Percentiles rank a stretch among this genome's conserved stretches.
These are phyloP conservation scores for Cryptoprocta ferox DNA, from an alignment of 2,797 vertebrate genomes.

Conservation along the genomic window DNA sequence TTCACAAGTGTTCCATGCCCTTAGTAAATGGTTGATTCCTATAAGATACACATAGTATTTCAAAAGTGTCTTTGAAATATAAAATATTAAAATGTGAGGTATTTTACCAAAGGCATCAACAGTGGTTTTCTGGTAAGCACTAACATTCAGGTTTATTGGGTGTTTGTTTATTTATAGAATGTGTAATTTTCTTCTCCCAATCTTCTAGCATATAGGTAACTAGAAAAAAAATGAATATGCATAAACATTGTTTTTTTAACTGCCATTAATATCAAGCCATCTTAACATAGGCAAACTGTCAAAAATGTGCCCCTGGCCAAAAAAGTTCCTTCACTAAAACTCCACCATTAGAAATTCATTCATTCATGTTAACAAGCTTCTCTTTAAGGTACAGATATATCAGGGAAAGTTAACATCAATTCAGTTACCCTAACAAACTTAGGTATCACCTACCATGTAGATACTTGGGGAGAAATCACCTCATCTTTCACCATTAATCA, in stretches of 20 bases:
- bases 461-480: not conserved
- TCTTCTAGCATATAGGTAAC: conserved; percentile 52
- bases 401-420: not conserved
- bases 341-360: conserved; percentile 45
- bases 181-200: conserved; percentile 44
- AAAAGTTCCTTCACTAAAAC: conserved; percentile 42
- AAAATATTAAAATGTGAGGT: conserved; percentile 67
- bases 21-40: conserved; percentile 74
- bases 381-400: conserved; percentile 41
- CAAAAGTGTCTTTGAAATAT: conserved; percentile 76
- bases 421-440: conserved; percentile 23
- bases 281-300: conserved; percentile 29
- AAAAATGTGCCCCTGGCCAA: conserved; percentile 44
- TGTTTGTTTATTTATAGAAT: conserved; percentile 66
- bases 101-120: conserved; percentile 75
- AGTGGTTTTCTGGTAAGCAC: conserved; percentile 63
- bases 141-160: conserved; percentile 62
- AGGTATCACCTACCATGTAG: not conserved
- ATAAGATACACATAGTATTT: conserved; percentile 70
- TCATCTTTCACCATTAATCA: not conserved
- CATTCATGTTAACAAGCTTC: conserved; percentile 31
- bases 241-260: conserved; percentile 54
- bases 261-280: conserved; percentile 42
- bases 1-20: conserved; percentile 34
- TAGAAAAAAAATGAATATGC: conserved; percentile 4